phyloP scores from a whole-genome alignment of 2,888 invertebrate species.

The Synergus itoensis region DNA sequence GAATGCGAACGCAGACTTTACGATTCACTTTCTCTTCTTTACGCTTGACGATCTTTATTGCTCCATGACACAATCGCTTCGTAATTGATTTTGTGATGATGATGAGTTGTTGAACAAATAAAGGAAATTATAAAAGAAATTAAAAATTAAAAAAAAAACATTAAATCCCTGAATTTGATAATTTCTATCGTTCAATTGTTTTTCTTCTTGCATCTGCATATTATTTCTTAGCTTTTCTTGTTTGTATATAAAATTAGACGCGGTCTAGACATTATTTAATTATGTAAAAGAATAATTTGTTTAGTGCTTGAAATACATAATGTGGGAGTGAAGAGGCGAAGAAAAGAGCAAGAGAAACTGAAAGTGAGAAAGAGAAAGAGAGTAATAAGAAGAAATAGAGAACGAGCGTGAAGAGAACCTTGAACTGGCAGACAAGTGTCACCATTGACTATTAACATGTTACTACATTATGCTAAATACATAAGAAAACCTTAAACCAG shows the following conservation, averaged over 20 bases:
- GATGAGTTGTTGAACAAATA: neutral
- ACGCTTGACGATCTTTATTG: neutral
- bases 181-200: neutral
- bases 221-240: too few species aligned
- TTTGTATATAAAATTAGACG: too few species aligned
- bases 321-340: too few species aligned
- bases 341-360: neutral
- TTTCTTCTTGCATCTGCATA: neutral
- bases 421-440: constrained; percentile 63
- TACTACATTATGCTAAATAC: constrained; percentile 22
- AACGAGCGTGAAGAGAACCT: constrained; percentile 56
- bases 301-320: too few species aligned
- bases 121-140: neutral
- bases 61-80: neutral
- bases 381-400: constrained; percentile 45
- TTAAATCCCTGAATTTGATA: neutral
- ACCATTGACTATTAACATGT: constrained; percentile 61
- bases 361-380: constrained; percentile 7
- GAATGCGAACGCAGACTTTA: neutral
- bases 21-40: constrained; percentile 5
- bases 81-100: neutral
- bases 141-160: neutral
- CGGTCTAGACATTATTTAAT: neutral
- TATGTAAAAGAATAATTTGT: neutral
- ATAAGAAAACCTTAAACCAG: constrained; percentile 13